phyloP scores from a whole-genome alignment of 2,797 vertebrate species.

The Tarsius wallacei region DNA sequence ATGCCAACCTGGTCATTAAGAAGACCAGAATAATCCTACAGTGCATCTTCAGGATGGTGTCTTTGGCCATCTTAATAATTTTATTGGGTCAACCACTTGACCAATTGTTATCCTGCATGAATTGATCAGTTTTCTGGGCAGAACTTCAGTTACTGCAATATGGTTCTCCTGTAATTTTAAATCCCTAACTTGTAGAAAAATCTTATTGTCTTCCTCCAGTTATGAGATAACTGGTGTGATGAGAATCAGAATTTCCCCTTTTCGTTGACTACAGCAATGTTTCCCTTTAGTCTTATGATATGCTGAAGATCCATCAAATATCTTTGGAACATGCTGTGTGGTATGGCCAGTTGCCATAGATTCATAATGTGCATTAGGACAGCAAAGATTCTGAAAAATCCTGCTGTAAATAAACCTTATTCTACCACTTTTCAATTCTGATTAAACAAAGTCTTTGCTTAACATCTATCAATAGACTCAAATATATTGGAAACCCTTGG shows the following conservation, averaged over 20 bases:
- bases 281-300: neutral
- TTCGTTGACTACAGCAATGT: fast-evolving
- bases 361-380: neutral
- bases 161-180: slow-evolving; percentile 24
- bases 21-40: slow-evolving; percentile 11
- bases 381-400: neutral
- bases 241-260: neutral
- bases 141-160: neutral
- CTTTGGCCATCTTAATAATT: slow-evolving; percentile 27
- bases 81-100: neutral
- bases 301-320: neutral
- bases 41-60: neutral
- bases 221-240: neutral
- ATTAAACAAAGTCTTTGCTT: neutral
- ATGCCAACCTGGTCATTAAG: neutral
- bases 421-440: neutral
- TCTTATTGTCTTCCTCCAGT: neutral
- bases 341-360: neutral
- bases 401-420: neutral
- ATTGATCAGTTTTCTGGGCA: slow-evolving; percentile 16
- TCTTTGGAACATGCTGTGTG: neutral
- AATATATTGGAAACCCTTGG: neutral
- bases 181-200: neutral
- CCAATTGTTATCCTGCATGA: neutral
- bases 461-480: neutral